These are phyloP conservation scores for Petrocephalus zakoni DNA, from an alignment of 2,113 vertebrate genomes.

Conservation along the genomic window DNA sequence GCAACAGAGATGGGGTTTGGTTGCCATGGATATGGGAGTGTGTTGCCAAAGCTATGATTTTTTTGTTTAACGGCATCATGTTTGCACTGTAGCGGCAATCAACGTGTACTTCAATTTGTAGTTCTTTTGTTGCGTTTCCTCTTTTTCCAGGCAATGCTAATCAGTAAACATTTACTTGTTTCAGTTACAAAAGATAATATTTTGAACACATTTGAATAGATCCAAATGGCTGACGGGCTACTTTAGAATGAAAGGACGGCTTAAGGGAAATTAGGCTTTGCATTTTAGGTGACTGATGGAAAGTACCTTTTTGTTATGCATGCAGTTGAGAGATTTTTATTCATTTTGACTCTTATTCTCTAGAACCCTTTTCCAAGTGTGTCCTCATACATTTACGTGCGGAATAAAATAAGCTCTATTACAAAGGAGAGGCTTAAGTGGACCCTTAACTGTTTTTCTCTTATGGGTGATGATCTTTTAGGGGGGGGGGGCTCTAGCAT, in stretches of 20 bases:
- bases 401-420: not conserved
- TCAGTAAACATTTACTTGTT: slow-evolving; percentile 2
- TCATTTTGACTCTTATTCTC: not conserved
- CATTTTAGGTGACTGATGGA: slow-evolving; percentile 4
- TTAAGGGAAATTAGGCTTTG: not conserved
- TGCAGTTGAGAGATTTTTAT: not conserved
- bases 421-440: not conserved
- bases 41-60: not conserved
- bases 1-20: slow-evolving; percentile 1
- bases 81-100: not conserved
- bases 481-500: not conserved
- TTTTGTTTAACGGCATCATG: not conserved
- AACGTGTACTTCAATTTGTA: not conserved
- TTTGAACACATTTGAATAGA: not conserved
- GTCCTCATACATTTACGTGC: not conserved
- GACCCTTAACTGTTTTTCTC: not conserved
- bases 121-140: not conserved
- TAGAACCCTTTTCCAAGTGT: not conserved
- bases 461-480: not conserved
- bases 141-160: not conserved
- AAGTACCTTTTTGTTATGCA: not conserved
- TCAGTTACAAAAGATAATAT: not conserved
- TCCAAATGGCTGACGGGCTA: not conserved
- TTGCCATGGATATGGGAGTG: slow-evolving; percentile 16
- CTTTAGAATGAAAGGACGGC: not conserved